These are phyloP conservation scores for Torymus aiolomorphi DNA, from an alignment of 2,888 invertebrate genomes.

Conservation along the genomic window DNA sequence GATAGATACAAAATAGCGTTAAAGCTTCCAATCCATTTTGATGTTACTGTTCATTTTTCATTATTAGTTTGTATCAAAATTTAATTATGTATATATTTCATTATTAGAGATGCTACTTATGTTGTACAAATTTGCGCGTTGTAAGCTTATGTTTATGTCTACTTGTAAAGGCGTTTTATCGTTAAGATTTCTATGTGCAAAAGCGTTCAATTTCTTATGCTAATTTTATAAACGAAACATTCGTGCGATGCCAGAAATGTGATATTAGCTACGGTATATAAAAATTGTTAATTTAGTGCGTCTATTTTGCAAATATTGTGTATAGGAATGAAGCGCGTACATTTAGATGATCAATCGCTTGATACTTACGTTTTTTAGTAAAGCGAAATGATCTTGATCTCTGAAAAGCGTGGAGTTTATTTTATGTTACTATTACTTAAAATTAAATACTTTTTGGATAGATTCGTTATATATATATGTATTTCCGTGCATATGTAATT, in stretches of 20 bases:
- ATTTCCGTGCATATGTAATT: constrained; percentile 65
- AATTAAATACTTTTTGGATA: constrained; percentile 63
- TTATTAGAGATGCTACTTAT: constrained; percentile 45
- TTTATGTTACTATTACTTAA: constrained; percentile 64
- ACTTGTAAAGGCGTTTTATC: constrained; percentile 20
- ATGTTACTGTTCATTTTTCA: constrained; percentile 32
- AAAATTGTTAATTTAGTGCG: constrained; percentile 62
- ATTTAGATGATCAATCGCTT: constrained; percentile 39
- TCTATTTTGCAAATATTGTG: constrained; percentile 31
- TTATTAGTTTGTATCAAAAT: constrained; percentile 32
- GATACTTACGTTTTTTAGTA: constrained; percentile 28
- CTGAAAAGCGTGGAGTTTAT: constrained; percentile 70
- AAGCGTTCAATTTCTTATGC: constrained; percentile 26
- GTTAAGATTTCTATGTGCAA: constrained; percentile 53
- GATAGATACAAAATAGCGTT: constrained; percentile 20
- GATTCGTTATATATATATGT: constrained; percentile 62
- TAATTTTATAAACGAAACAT: constrained; percentile 41
- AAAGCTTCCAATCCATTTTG: constrained; percentile 8
- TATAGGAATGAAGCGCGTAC: constrained; percentile 40
- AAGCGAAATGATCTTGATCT: constrained; percentile 67
- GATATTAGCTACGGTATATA: constrained; percentile 73
- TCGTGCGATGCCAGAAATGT: constrained; percentile 67
- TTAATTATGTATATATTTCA: constrained; percentile 45
- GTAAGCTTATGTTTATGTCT: constrained; percentile 46
- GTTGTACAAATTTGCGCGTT: constrained; percentile 45